phyloP scores from a whole-genome alignment of 2,113 vertebrate species.

The Stictonetta naevosa region DNA sequence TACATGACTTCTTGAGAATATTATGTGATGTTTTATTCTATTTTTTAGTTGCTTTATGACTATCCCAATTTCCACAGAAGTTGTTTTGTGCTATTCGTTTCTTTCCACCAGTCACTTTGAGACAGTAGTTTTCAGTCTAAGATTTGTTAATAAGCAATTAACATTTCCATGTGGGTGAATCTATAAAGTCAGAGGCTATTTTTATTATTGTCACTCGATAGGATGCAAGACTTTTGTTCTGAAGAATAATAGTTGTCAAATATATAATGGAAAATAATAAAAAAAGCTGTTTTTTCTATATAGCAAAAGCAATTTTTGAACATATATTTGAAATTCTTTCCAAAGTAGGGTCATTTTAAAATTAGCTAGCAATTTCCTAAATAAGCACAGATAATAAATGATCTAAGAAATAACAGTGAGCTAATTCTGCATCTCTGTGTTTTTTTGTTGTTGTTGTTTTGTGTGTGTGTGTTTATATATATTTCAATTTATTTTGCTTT shows the following conservation, averaged over 20 bases:
- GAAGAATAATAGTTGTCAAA: not conserved
- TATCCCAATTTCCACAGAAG: not conserved
- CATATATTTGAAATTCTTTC: not conserved
- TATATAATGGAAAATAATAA: not conserved
- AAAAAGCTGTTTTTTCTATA: not conserved
- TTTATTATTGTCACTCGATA: rapidly evolving
- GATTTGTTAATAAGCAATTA: not conserved
- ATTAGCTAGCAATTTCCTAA: not conserved
- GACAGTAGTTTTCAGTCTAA: not conserved
- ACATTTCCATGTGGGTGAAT: not conserved
- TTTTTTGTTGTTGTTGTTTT: not conserved
- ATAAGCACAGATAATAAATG: not conserved
- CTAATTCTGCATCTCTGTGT: not conserved
- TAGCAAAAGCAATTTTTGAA: not conserved
- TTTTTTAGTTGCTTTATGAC: slow-evolving; percentile 4
- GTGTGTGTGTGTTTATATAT: not conserved
- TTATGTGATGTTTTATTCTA: not conserved
- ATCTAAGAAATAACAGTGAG: not conserved
- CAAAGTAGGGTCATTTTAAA: not conserved
- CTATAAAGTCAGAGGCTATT: not conserved
- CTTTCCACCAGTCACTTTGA: not conserved
- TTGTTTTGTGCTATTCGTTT: not conserved
- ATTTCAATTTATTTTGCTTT: not conserved
- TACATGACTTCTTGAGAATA: not conserved
- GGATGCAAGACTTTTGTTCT: not conserved